Evolutionary conservation across 2,113 vertebrate species (phyloP), one percentile per base, ranked within the genome.

Genomic region (Gymnarchus niloticus): DNA sequence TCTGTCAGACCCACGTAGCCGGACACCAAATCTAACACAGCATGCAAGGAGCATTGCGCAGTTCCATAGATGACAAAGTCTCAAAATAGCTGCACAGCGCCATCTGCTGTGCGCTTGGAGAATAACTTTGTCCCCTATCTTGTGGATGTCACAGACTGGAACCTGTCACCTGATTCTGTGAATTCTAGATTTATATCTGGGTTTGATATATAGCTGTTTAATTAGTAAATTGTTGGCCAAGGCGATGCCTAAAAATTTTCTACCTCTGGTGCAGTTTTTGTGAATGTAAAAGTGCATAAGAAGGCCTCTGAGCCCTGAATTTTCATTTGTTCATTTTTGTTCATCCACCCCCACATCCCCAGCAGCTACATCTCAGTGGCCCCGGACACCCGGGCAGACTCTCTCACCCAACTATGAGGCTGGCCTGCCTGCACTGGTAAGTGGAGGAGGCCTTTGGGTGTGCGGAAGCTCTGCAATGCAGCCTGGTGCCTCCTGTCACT

Each of bases 351-450:
- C 91, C 80, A n/a, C n/a, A n/a, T 88, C 28, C 82, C 84, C 84
- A 91, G 90, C 93, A 96, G 96, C 96, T 93, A 95, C 95, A 41
- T 96, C 97, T 41, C 98, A 99, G 93, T 99, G 98, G 98, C 95
- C 96, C 21, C 95, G 97, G 89, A 93, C 96, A 3, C 94, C 95
- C 56, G 96, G 92, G 83, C 94, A 94, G 0, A 93, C 96, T 88
- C 93, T 96, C 90, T 96, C 97, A 52, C 98, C 98, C 86, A 97
- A 89, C 92, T 99, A 98, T 2, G 98, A 99, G 87, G 97, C 95
- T 86, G 95, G 95, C 89, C 95, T 98, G 84, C 98, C 98, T 65
- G 90, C 96, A 84, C 95, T 99, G 95, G 98, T 99, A 93, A 92
- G 96, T 83, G 78, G 41, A 51, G 0, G 2, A 1, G 4, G 23